Evolutionary conservation across 2,113 vertebrate genomes (phyloP).

Genomic region (Atrichornis clamosus): DNA sequence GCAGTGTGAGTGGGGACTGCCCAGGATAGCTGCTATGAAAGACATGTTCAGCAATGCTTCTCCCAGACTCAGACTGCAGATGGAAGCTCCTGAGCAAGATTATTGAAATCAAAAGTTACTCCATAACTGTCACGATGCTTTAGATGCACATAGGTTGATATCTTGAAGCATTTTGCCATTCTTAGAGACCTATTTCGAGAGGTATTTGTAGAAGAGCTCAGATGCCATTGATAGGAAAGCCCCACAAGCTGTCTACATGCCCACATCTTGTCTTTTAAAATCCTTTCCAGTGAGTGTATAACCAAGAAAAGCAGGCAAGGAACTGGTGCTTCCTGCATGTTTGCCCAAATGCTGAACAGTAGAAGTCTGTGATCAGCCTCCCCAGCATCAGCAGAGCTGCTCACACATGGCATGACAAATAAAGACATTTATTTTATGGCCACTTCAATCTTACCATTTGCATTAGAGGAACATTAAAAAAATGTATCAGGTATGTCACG

Average conservation of each 20-base stretch:
- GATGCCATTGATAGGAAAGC: not conserved
- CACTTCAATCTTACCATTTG: not conserved
- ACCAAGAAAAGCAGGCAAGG: not conserved
- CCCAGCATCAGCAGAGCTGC: not conserved
- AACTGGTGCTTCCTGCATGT: not conserved
- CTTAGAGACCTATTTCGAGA: not conserved
- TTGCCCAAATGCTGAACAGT: not conserved
- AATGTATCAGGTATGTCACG: not conserved
- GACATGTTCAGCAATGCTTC: fast-evolving
- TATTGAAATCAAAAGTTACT: not conserved
- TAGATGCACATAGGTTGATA: not conserved
- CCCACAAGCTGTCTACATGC: not conserved
- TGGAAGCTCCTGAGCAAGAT: not conserved
- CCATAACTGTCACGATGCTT: not conserved
- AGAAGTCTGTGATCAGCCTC: not conserved
- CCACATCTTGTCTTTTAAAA: not conserved
- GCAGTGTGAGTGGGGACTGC: not conserved
- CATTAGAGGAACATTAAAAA: not conserved
- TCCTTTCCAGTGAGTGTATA: not conserved
- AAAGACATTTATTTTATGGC: not conserved
- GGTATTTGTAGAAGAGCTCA: not conserved
- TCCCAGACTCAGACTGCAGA: not conserved
- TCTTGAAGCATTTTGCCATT: not conserved
- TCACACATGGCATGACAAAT: not conserved
- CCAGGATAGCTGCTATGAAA: not conserved